Base-by-base conservation (phyloP, 2,113 vertebrate genomes). In the Pholis gunnellus region DNA sequence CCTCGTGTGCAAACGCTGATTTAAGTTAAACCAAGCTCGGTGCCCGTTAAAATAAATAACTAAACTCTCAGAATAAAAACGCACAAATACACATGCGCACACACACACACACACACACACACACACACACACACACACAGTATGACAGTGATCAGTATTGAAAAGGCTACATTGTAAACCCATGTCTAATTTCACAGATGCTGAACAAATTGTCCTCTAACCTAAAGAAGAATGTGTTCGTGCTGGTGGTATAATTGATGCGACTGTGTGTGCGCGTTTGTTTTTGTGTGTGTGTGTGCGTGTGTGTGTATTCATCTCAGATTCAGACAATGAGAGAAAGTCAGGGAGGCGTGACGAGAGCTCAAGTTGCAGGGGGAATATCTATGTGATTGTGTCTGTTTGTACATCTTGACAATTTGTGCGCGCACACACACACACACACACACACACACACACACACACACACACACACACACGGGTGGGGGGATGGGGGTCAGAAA, bases 151-250 rank as follows among this genome's bases (percentile, higher is more conserved):
- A 93, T 93, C 83, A 90, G 84, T 89, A 93, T 79, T 93, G 91
- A 93, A 93, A 92, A 87, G 87, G 75, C 85, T 73, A 91, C 92
- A 89, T 77, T 86, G 90, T 92, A 93, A 90, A 89, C 79, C 89
- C 85, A 74, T 93, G 91, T 93, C 92, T 93, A 94, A 94, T 94
- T 93, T 94, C 91, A 93, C 91, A 94, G 91, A 92, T 87, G 86
- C 89, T 94, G 91, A 94, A 92, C 93, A 94, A 93, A 93, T 92
- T 91, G 90, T 93, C 88, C 79, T 84, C 81, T 64, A 86, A 89
- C 90, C 82, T 91, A 88, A 91, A 89, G 85, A 83, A 90, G 81
- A 92, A 82, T 40, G 76, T 85, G 83, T 78, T 89, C 59, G 72
- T 79, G 83, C n/a, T 71, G 48, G 64, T 77, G 75, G 76, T 82